Evolutionary conservation across 2,797 vertebrate genomes (phyloP).

Genomic region (Onychomys torridus): DNA sequence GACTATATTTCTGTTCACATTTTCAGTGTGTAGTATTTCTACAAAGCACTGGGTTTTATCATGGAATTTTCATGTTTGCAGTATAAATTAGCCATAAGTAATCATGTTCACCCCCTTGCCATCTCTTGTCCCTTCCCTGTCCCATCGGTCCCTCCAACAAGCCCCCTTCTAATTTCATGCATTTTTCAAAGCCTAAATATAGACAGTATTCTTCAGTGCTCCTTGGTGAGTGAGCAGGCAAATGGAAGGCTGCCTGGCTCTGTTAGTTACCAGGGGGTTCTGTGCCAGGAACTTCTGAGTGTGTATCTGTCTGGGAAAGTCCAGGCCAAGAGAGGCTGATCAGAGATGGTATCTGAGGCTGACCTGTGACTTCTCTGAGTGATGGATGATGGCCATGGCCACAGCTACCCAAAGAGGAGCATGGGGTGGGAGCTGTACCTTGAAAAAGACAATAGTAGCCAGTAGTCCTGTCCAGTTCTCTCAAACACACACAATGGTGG

Average conservation of each 20-base stretch:
- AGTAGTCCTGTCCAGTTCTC: not conserved
- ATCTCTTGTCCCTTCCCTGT: not conserved
- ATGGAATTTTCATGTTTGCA: not conserved
- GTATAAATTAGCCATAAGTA: not conserved
- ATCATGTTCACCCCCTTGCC: not conserved
- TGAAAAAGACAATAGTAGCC: not conserved
- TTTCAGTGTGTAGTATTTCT: not conserved
- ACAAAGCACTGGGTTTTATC: not conserved
- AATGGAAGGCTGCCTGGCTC: not conserved
- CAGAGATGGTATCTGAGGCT: not conserved
- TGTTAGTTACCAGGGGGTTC: not conserved
- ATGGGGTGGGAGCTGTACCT: not conserved
- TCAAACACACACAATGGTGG: not conserved
- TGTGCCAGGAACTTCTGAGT: not conserved
- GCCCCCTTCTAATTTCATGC: not conserved
- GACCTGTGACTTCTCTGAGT: not conserved
- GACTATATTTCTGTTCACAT: not conserved
- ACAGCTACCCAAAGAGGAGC: not conserved
- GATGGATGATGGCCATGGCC: not conserved
- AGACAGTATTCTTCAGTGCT: not conserved
- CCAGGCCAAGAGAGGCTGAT: not conserved
- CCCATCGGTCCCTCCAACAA: not conserved
- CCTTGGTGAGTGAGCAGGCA: not conserved
- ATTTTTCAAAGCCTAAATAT: not conserved
- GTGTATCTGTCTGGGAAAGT: not conserved